Base-by-base conservation (phyloP, 2,797 vertebrate genomes). In the Poeciliopsis infans region DNA sequence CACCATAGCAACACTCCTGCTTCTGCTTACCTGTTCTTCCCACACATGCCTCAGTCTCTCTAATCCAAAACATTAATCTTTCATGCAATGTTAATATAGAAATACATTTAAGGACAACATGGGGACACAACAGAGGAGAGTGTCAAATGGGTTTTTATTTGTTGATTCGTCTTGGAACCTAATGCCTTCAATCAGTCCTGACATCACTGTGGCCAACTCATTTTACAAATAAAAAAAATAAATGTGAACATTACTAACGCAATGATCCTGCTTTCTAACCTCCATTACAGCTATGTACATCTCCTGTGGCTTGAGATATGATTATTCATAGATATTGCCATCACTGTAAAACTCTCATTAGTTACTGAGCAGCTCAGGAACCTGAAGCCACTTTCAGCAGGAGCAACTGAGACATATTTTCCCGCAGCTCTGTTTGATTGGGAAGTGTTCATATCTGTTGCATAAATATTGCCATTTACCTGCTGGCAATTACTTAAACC, bases 1-100 rank as follows among this genome's bases (percentile, higher is more conserved):
- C 91, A 81, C 93, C 93, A 94, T 94, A 92, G 93, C 93, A 93
- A 94, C 93, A 84, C 84, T 82, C 87, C 80, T 84, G 81, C 83
- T 79, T 82, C 84, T 90, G 84, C 90, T 88, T 89, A 93, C 90
- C 90, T 91, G 90, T 85, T 89, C 89, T 82, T 84, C 90, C 90
- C 88, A 87, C 90, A 83, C 90, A 91, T 92, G 93, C 93, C 89
- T 93, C 92, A 93, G 87, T 80, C 47, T 33, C 79, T 89, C 46
- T 87, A 87, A 93, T 93, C 79, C 80, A 79, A 82, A 75, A 66
- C 83, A 80, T 74, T 87, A 81, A 88, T 92, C 79, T 85, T 81
- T 57, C 66, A 80, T 90, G 78, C 86, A 81, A 87, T 89, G 85
- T 74, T 88, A 81, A 49, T 72, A 28, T 39, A 68, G 18, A 33